Evolutionary conservation across 2,797 vertebrate genomes (phyloP).

Genomic region (Loris lydekkerianus): DNA sequence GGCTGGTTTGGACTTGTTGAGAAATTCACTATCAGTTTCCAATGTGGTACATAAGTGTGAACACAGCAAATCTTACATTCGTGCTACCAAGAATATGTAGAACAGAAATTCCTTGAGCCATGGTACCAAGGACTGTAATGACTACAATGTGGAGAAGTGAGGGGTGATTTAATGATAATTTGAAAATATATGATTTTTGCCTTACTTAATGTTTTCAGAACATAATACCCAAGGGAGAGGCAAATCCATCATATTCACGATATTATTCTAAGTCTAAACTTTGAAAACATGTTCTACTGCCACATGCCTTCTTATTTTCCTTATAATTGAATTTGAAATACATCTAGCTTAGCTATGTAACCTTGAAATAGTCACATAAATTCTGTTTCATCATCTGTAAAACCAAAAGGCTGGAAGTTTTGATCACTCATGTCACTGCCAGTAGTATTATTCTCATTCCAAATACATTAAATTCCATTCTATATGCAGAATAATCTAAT

Average conservation of each 20-base stretch:
- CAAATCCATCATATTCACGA: neutral
- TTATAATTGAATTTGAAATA: slow-evolving; percentile 30
- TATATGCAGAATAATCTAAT: neutral
- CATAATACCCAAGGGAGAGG: neutral
- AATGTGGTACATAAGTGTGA: neutral
- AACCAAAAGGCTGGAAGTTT: neutral
- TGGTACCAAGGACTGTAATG: neutral
- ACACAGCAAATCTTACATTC: neutral
- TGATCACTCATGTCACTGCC: neutral
- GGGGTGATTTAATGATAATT: neutral
- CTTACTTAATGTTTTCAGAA: neutral
- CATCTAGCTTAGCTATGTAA: neutral
- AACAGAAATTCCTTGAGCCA: neutral
- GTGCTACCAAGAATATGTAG: neutral
- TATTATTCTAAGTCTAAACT: slow-evolving; percentile 10
- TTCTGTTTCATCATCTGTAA: slow-evolving; percentile 52
- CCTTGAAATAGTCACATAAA: slow-evolving; percentile 9
- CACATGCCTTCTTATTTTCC: neutral
- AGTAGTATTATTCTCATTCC: neutral
- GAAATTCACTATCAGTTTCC: neutral
- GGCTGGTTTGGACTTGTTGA: neutral
- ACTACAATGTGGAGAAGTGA: neutral
- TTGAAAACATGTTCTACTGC: neutral
- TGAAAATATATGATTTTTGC: neutral
- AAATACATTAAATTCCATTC: slow-evolving; percentile 52